These are phyloP conservation scores for Maniola hyperantus DNA, from an alignment of 2,888 invertebrate genomes.

Conservation along the genomic window DNA sequence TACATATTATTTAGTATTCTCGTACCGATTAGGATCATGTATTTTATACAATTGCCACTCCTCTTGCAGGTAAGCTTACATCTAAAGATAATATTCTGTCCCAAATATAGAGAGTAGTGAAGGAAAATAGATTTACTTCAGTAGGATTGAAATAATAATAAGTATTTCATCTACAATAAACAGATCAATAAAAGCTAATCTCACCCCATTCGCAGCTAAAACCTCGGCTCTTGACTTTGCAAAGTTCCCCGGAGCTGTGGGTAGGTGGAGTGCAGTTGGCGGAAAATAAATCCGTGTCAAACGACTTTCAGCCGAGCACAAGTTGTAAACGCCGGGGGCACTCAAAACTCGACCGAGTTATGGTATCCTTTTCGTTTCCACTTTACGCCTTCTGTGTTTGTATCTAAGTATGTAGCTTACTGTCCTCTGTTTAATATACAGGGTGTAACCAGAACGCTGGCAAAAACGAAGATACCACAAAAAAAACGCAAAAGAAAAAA, in stretches of 20 bases:
- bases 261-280: slow-evolving; percentile 30
- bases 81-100: too few relatives aligned
- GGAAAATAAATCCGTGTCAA: slow-evolving; percentile 39
- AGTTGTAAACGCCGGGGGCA: slow-evolving; percentile 45
- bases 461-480: too few relatives aligned
- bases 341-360: slow-evolving; percentile 38
- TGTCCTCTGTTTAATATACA: background rate
- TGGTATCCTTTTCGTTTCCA: slow-evolving; percentile 28
- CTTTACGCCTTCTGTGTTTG: slow-evolving; percentile 21
- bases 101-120: too few relatives aligned
- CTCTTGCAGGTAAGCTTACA: too few relatives aligned
- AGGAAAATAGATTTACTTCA: too few relatives aligned
- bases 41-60: too few relatives aligned
- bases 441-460: too few relatives aligned
- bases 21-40: too few relatives aligned
- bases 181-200: slow-evolving; percentile 19
- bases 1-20: too few relatives aligned
- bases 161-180: slow-evolving; percentile 10
- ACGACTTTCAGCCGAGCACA: slow-evolving; percentile 42
- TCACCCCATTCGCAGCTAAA: slow-evolving; percentile 20
- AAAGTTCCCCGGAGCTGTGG: slow-evolving; percentile 26
- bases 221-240: slow-evolving; percentile 26
- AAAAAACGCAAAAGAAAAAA: too few relatives aligned
- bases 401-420: background rate
- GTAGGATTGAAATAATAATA: background rate